phyloP scores from a whole-genome alignment of 1,140 invertebrate genomes.

The Drosophila erecta region DNA sequence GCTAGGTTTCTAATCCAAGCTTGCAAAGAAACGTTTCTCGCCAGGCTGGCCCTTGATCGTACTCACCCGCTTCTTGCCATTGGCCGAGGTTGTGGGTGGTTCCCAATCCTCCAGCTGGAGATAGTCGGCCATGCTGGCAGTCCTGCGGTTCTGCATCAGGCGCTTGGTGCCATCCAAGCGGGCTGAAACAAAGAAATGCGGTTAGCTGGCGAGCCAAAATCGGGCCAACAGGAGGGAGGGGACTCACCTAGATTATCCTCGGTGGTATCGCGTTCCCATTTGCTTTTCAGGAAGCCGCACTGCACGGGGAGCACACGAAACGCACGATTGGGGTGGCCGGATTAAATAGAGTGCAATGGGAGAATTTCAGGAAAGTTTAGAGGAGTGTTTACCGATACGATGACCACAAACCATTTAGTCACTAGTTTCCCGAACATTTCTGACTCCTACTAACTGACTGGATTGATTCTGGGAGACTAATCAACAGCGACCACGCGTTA shows the following conservation, averaged over 20 bases:
- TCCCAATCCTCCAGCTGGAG: slow-evolving; percentile 93
- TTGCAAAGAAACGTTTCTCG: too few relatives aligned
- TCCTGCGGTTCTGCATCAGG: slow-evolving; percentile 85
- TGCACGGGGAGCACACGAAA: slow-evolving; percentile 42
- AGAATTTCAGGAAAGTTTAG: slow-evolving; percentile 16
- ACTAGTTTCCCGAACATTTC: background rate
- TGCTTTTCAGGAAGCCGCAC: slow-evolving; percentile 82
- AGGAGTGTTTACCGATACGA: slow-evolving; percentile 3
- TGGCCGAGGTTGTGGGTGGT: slow-evolving; percentile 85
- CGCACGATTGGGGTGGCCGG: slow-evolving; percentile 12
- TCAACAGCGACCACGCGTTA: too few relatives aligned
- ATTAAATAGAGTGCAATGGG: slow-evolving; percentile 26
- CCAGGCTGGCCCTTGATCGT: background rate
- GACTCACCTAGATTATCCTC: slow-evolving; percentile 80
- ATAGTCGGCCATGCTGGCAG: slow-evolving; percentile 94
- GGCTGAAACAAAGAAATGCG: slow-evolving; percentile 86
- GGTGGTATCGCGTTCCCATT: slow-evolving; percentile 80
- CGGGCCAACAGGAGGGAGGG: background rate
- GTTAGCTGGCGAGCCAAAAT: background rate
- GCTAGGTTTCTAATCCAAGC: background rate
- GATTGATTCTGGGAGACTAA: background rate
- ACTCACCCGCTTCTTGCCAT: slow-evolving; percentile 95
- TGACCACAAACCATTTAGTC: background rate
- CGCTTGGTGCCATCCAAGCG: slow-evolving; percentile 93
- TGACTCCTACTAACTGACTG: slow-evolving; percentile 9